A percentile compares a stretch with the other conserved stretches of the same genome.
Evolutionary conservation across 2,797 vertebrate genomes (phyloP).

Genomic region (Sorex maritimensis): DNA sequence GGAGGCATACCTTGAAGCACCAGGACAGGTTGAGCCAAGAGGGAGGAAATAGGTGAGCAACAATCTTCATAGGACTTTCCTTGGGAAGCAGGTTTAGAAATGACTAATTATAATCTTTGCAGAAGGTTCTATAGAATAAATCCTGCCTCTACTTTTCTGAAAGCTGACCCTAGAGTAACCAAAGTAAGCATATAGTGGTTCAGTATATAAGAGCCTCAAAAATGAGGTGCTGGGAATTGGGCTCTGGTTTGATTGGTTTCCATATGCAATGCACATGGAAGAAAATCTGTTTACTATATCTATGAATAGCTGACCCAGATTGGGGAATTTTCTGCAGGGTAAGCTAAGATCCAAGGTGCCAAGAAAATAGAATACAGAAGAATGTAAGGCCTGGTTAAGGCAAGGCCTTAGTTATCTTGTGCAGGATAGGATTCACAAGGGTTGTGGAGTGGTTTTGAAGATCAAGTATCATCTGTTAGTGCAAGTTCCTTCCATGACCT

Average conservation of each 20-base stretch:
- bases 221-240: neutral
- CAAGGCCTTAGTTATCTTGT: neutral
- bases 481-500: neutral
- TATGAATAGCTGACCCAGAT: neutral
- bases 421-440: neutral
- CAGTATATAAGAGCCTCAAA: neutral
- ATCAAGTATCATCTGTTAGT: neutral
- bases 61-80: too few species aligned
- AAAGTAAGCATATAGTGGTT: neutral
- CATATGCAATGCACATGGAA: neutral
- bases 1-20: neutral
- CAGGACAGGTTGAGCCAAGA: neutral
- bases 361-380: neutral
- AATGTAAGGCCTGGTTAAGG: neutral
- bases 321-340: neutral
- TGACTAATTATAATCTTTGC: neutral
- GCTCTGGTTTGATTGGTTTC: neutral
- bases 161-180: neutral
- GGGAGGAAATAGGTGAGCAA: neutral
- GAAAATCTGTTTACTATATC: neutral
- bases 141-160: neutral
- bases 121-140: neutral
- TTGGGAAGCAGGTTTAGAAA: neutral
- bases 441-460: neutral
- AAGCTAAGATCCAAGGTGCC: neutral